A percentile compares a stretch with the other conserved stretches of the same genome.
These are phyloP conservation scores for Eucidaris tribuloides DNA, from an alignment of 35 echinoderm and acorn worm species.

Conservation along the genomic window DNA sequence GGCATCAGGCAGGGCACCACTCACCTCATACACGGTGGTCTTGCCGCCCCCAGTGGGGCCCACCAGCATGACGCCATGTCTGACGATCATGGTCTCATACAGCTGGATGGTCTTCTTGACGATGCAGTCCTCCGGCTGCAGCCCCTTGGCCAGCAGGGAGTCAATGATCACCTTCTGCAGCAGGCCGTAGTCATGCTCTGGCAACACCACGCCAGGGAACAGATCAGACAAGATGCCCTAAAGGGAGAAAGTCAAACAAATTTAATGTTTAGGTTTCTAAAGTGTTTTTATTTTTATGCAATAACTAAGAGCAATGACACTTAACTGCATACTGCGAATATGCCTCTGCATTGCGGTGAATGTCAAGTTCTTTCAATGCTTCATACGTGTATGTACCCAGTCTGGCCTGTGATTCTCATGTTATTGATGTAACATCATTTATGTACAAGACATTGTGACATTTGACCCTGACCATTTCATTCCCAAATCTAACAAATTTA, in stretches of 20 bases:
- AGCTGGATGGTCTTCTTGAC: slow-evolving; percentile 93
- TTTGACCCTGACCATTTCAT: too few relatives aligned
- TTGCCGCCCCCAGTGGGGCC: slow-evolving; percentile 96
- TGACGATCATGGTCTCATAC: slow-evolving; percentile 99
- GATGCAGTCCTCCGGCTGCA: slow-evolving; percentile 70
- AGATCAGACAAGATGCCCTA: slow-evolving; percentile 92
- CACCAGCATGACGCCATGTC: slow-evolving; percentile 99
- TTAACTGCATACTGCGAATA: too few relatives aligned
- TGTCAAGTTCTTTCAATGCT: too few relatives aligned
- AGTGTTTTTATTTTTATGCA: too few relatives aligned
- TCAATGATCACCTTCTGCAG: slow-evolving; percentile 78
- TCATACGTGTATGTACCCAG: too few relatives aligned
- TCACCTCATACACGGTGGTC: slow-evolving; percentile 92
- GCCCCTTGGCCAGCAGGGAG: slow-evolving; percentile 59
- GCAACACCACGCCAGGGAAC: slow-evolving; percentile 82
- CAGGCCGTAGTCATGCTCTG: slow-evolving; percentile 91
- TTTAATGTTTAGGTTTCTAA: too few relatives aligned
- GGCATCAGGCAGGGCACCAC: not conserved
- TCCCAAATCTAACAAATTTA: too few relatives aligned
- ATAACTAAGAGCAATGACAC: too few relatives aligned
- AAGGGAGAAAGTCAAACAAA: not conserved
- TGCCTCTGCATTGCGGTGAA: too few relatives aligned
- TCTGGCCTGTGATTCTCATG: too few relatives aligned
- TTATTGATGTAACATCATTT: too few relatives aligned
- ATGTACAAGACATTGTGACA: too few relatives aligned